Base-by-base conservation (phyloP, 2,797 vertebrate genomes). In the Nothura maculosa region DNA sequence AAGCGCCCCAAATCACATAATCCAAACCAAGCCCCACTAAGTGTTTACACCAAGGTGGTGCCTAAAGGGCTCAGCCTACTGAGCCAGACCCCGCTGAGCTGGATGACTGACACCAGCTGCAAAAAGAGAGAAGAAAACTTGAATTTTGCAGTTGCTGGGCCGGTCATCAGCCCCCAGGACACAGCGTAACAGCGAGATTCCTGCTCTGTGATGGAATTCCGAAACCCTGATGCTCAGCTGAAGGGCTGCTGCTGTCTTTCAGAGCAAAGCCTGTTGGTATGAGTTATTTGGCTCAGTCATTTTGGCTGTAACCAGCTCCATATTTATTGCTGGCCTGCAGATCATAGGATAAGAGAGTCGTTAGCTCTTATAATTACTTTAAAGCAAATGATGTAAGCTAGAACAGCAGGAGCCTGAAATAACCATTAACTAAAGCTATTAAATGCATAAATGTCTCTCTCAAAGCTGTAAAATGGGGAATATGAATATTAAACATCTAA, bases 371-470 rank as follows among this genome's bases (percentile, higher is more conserved):
- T 93, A 95, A 96, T 96, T 96, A 92, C 95, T 95, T 94, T 95
- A 94, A 96, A 96, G 94, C 87, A 95, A 95, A 84, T 91, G 91
- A 96, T 96, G 95, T 81, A 90, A 96, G 95, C 77, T 86, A 45
- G 85, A 96, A 90, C 94, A 97, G 96, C 95, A 94, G 96, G 96
- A 93, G 91, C 96, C 87, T 12, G 87, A 92, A 96, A 93, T 94
- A 95, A 94, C 92, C 79, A 90, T 95, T 96, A 96, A 97, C 94
- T 94, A 95, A 95, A 93, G 94, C 95, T 94, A 96, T 96, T 96
- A 97, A 96, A 95, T 80, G 95, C 94, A 96, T 92, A 96, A 95
- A 97, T 81, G 92, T 92, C 92, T 94, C 90, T 93, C 93, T 92
- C 80, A 38, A 76, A 97, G 93, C 85, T 61, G 81, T 89, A 89